Evolutionary conservation across 2,113 vertebrate genomes (phyloP), one percentile per base, ranked within the genome.

Genomic region (Myocastor coypus): DNA sequence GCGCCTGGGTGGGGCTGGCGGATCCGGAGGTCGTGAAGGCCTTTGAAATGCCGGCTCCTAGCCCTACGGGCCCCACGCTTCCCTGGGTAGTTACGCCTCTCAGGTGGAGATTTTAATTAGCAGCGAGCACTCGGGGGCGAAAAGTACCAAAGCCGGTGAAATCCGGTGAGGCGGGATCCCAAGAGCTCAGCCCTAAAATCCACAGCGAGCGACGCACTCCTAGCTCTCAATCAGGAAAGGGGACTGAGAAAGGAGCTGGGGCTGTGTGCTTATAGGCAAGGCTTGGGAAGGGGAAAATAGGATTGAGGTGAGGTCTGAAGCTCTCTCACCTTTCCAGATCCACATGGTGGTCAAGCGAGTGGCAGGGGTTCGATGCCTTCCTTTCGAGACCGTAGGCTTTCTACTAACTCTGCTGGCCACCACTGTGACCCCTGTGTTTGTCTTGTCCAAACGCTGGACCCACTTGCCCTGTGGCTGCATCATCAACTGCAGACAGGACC

Each of bases 391-490:
- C 0, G 97, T 99, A 93, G 98, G 99, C 97, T 99, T 99, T 97
- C 98, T 99, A 75, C 99, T 99, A 95, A 99, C 99, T 64, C 97
- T 99, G 94, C 99, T 99, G 82, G 99, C 99, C 71, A 98, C 99
- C 69, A 98, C 98, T 0, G 98, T 99, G 92, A 99, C 99, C 42
- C 99, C 99, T 0, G 93, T 99, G 69, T 99, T 99, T n/a, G 97
- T 99, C 94, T 98, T 99, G 96, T 99, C 99, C 1, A 98, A 99
- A 97, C 99, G 97, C 96, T 99, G 99, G 99, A 98, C 98, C 93
- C 99, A 99, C 97, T 98, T 99, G 97, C 99, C 99, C 50, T 99
- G 99, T 13, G 99, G 99, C 96, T 99, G 99, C 98, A 99, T 99
- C 98, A 99, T 99, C 98, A 99, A 99, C 89, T 99, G 99, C 98